Base-by-base conservation (phyloP, 2,797 vertebrate genomes). In the Sebastes paucispinis region DNA sequence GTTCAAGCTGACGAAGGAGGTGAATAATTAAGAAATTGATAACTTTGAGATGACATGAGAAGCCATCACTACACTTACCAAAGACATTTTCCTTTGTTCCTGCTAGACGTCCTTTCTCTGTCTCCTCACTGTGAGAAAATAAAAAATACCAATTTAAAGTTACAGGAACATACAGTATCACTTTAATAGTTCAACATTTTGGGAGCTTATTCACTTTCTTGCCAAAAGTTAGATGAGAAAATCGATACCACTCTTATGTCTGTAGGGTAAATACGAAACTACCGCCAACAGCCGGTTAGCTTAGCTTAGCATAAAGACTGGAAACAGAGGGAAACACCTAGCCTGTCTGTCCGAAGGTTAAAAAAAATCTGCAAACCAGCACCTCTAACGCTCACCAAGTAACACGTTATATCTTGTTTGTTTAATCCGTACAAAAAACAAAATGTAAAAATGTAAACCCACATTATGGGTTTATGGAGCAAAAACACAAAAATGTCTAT, bases 21-120 rank as follows among this genome's bases (percentile, higher is more conserved):
- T 81, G 24, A 82, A 88, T 73, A 54, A 80, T 75, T 60, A 58
- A 80, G 22, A 52, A 22, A 47, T 4, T 58, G 73, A 81, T 65
- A 39, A 69, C 20, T 71, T 3, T 66, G 16, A 62, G 64, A 69
- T 60, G 67, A 66, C 59, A 67, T 55, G 9, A 65, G 12, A 77
- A 78, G 68, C 12, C 31, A 65, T 65, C 29, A 31, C 43, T 20
- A 69, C 75, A 95, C 97, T 97, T 96, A 99, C 98, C 97, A 81
- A 96, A 95, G 63, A 90, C 80, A 65, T 94, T 96, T 83, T 97
- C 96, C 86, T 96, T 95, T 83, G 91, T 93, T 95, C 92, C 95
- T 93, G 93, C 92, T 84, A 88, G 88, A 89, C 87, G 93, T 90
- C 73, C 94, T 96, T 95, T 97, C 93, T 96, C 96, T 79, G 92